Percentiles rank a stretch among this genome's conserved stretches.
phyloP scores from a whole-genome alignment of 2,888 invertebrate genomes.

The Metallyticus violacea region DNA sequence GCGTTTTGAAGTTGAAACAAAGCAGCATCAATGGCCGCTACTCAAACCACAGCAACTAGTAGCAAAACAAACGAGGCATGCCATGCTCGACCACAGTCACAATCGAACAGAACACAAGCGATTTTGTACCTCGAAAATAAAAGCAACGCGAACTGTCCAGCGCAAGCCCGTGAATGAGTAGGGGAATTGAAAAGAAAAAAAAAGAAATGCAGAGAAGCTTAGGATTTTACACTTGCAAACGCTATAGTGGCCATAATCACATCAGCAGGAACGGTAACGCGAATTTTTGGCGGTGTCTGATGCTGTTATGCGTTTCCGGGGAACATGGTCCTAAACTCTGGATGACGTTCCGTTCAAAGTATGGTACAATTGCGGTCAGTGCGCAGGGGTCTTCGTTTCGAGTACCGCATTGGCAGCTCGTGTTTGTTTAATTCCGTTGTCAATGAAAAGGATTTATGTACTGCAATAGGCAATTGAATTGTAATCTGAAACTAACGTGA shows the following conservation, averaged over 20 bases:
- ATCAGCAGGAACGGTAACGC: background rate
- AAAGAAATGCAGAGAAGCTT: background rate
- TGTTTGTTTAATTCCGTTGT: background rate
- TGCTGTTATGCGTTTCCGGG: background rate
- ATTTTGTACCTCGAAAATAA: conserved; percentile 10
- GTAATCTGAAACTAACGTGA: background rate
- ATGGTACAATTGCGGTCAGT: background rate
- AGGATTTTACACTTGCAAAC: conserved; percentile 2
- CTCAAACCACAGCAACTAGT: conserved; percentile 4
- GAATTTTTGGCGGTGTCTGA: background rate
- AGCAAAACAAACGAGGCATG: conserved; percentile 14
- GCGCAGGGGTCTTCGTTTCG: background rate
- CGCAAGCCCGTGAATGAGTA: background rate
- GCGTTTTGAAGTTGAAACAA: conserved; percentile 13
- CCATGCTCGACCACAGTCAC: conserved; percentile 7
- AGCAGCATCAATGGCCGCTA: conserved; percentile 12
- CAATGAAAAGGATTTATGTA: background rate
- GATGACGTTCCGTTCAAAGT: background rate
- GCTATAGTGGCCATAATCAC: background rate
- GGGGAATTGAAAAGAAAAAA: background rate
- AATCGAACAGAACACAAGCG: conserved; percentile 11
- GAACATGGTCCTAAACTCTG: background rate
- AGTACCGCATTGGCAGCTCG: background rate
- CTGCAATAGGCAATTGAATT: background rate
- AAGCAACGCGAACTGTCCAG: background rate